Evolutionary conservation across 2,113 vertebrate genomes (phyloP), one percentile per base, ranked within the genome.

Genomic region (Leptodactylus fuscus): DNA sequence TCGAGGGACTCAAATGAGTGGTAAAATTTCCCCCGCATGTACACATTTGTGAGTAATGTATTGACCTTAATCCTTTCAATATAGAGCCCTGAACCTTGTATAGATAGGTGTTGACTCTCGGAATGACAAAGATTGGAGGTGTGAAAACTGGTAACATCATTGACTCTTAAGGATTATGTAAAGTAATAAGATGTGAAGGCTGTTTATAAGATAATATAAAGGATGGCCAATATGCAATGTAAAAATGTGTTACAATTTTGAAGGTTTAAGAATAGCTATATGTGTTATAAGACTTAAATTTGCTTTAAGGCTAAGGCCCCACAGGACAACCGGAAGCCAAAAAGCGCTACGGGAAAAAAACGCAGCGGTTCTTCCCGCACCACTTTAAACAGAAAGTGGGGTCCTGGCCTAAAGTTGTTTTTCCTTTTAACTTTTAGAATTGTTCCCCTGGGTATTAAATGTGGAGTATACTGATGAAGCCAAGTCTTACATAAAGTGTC

Each of bases 381-480:
- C n/a, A n/a, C n/a, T n/a, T n/a, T n/a, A n/a, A n/a, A n/a, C n/a
- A n/a, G n/a, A n/a, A n/a, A n/a, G n/a, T n/a, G n/a, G n/a, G n/a
- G n/a, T n/a, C n/a, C n/a, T n/a, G 62, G 5, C 1, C 32, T 10
- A 69, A 36, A 5, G 65, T 69, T 69, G 67, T 22, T 41, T 71
- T n/a, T n/a, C 13, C 8, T 70, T 36, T 70, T 70, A 70, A 69
- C 32, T 34, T 69, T 69, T 15, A 36, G 6, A 38, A 71, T 71
- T 71, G 16, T 71, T 71, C 20, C 22, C 36, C 67, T 36, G 41
- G 34, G 34, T 71, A 41, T 71, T 12, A 71, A 70, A 41, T 71
- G 36, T 71, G 34, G 70, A 73, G 70, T 24, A 44, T 24, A 73
- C 20, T 73, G 38, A 73, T 44, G 70, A 73, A 46, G 69, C 69